phyloP scores from a whole-genome alignment of 2,888 invertebrate species.

The Leptinotarsa juncta region DNA sequence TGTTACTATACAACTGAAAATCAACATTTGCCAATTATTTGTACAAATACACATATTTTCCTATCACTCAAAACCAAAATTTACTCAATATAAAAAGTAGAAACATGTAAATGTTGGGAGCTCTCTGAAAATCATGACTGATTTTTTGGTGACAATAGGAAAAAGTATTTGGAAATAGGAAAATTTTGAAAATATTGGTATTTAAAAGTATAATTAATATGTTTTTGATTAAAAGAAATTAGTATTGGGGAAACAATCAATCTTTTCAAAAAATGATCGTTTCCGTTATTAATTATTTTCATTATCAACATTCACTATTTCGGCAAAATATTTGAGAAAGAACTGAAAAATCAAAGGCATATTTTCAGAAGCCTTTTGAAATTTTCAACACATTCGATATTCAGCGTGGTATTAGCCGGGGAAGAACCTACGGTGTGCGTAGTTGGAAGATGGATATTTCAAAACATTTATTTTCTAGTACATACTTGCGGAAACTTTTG shows the following conservation, averaged over 20 bases:
- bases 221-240: too few relatives aligned
- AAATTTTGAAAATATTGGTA: background rate
- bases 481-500: too few relatives aligned
- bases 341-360: background rate
- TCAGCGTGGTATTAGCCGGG: too few relatives aligned
- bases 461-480: too few relatives aligned
- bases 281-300: too few relatives aligned
- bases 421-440: too few relatives aligned
- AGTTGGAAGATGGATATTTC: too few relatives aligned
- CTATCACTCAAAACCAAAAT: slow-evolving; percentile 25
- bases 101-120: background rate
- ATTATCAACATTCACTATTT: background rate
- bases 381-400: too few relatives aligned
- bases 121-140: background rate
- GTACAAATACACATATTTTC: slow-evolving; percentile 35
- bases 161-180: background rate
- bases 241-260: too few relatives aligned
- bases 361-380: too few relatives aligned
- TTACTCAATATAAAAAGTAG: slow-evolving; percentile 6
- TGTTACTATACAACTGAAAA: slow-evolving; percentile 33
- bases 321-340: background rate
- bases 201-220: background rate
- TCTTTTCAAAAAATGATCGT: too few relatives aligned
- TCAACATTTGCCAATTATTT: slow-evolving; percentile 38
- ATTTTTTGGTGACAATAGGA: background rate